Percentiles rank a stretch among this genome's conserved stretches.
phyloP scores from a whole-genome alignment of 2,797 vertebrate species.

The Chloroceryle amazona region DNA sequence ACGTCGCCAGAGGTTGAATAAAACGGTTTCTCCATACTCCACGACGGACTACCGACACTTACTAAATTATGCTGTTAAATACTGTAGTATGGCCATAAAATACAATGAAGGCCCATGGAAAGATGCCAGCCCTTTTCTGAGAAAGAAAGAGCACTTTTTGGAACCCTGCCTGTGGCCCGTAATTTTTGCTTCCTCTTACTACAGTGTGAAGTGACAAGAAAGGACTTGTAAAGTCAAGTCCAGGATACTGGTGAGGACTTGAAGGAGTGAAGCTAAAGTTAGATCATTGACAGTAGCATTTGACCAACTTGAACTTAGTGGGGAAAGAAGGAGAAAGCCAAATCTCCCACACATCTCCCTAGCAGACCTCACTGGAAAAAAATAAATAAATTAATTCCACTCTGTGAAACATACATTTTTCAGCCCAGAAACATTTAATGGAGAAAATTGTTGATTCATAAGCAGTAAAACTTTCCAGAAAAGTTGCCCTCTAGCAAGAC shows the following conservation, averaged over 20 bases:
- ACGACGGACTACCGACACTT: constrained; percentile 36
- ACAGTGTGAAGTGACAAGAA: constrained; percentile 48
- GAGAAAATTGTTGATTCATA: not conserved
- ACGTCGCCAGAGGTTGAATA: constrained; percentile 60
- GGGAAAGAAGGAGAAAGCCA: not conserved
- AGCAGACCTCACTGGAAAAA: not conserved
- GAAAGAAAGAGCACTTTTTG: constrained; percentile 49
- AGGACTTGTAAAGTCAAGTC: constrained; percentile 68
- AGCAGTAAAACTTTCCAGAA: not conserved
- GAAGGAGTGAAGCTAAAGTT: constrained; percentile 28
- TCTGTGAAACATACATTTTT: not conserved
- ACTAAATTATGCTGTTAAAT: constrained; percentile 78
- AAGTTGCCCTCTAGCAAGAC: not conserved
- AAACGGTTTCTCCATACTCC: constrained; percentile 47
- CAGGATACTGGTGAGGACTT: constrained; percentile 31
- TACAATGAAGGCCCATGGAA: constrained; percentile 69
- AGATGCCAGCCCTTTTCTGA: constrained; percentile 64
- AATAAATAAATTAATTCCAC: not conserved
- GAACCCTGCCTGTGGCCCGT: constrained; percentile 67
- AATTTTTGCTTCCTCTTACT: constrained; percentile 69
- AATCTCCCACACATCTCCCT: not conserved
- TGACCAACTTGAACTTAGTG: constrained; percentile 5
- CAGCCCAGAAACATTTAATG: not conserved
- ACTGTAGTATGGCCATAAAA: constrained; percentile 75
- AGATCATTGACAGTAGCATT: not conserved